Percentiles rank a stretch among this genome's conserved stretches.
These are phyloP conservation scores for Gnathonemus echidnorhynchus DNA, from an alignment of 2,113 vertebrate species.

Conservation along the genomic window DNA sequence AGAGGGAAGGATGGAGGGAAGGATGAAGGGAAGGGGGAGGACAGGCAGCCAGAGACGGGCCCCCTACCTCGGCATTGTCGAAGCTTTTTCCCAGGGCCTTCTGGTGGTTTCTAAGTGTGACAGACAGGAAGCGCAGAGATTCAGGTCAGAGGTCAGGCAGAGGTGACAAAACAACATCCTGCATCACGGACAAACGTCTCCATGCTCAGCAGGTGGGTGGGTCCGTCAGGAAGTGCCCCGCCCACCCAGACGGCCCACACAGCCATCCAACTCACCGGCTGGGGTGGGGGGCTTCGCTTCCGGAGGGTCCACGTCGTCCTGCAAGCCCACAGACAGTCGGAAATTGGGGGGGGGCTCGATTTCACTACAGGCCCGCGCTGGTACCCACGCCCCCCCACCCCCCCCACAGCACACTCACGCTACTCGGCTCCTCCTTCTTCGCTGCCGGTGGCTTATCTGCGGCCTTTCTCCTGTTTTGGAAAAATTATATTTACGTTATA, in stretches of 20 bases:
- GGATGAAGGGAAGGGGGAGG: neutral
- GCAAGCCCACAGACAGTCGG: slow-evolving; percentile 24
- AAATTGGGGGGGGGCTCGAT: neutral
- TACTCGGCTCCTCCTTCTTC: slow-evolving; percentile 50
- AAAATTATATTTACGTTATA: neutral
- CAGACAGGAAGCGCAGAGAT: neutral
- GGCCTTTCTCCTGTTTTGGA: slow-evolving; percentile 60
- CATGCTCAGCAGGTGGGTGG: neutral
- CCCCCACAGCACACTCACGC: slow-evolving; percentile 45
- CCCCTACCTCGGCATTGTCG: slow-evolving; percentile 65
- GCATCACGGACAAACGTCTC: neutral
- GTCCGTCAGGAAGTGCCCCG: neutral
- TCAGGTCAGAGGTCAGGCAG: neutral
- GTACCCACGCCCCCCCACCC: neutral
- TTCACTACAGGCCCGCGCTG: neutral
- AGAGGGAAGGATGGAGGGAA: neutral
- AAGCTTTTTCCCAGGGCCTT: slow-evolving; percentile 65
- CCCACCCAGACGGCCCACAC: neutral
- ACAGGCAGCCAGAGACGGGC: neutral
- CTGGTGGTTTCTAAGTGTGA: slow-evolving; percentile 52
- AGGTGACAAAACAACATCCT: neutral
- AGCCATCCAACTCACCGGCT: slow-evolving; percentile 32
- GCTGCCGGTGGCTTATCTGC: slow-evolving; percentile 47
- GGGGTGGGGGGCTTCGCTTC: slow-evolving; percentile 44
- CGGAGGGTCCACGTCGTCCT: slow-evolving; percentile 52